Conservation (phyloP, 2,888 invertebrate genomes). For the Unio pictorum region DNA sequence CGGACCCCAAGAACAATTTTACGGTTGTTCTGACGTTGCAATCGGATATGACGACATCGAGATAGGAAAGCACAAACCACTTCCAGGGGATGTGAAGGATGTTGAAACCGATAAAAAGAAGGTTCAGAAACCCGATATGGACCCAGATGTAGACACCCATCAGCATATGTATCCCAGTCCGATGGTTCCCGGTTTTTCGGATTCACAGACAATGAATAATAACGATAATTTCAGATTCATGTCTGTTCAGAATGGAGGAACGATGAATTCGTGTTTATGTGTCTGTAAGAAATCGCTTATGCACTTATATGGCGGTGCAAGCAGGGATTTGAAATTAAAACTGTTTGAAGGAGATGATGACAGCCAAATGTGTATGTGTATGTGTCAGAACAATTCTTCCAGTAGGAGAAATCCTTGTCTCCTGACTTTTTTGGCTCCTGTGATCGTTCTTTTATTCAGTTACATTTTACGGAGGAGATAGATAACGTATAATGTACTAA, state of each 20-base stretch:
- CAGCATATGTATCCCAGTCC: slow-evolving; percentile 4
- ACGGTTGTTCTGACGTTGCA: slow-evolving; percentile 61
- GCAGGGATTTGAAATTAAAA: slow-evolving; percentile 20
- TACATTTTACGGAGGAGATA: no score
- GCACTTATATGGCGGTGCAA: slow-evolving; percentile 18
- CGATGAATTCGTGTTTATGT: slow-evolving; percentile 37
- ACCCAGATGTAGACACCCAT: background rate
- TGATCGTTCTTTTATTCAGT: no score
- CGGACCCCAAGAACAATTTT: slow-evolving; percentile 62
- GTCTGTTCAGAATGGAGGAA: slow-evolving; percentile 27
- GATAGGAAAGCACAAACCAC: slow-evolving; percentile 24
- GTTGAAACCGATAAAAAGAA: slow-evolving; percentile 15
- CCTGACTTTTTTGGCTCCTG: no score
- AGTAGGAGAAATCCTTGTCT: no score
- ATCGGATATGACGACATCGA: slow-evolving; percentile 51
- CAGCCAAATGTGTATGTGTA: slow-evolving; percentile 41
- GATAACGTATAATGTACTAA: no score
- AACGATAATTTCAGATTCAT: slow-evolving; percentile 28
- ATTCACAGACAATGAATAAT: slow-evolving; percentile 13
- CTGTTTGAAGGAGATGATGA: slow-evolving; percentile 30
- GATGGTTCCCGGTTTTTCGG: slow-evolving; percentile 8
- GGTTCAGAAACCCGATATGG: background rate
- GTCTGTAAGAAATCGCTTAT: slow-evolving; percentile 33
- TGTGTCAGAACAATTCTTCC: slow-evolving; percentile 24
- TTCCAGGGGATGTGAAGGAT: slow-evolving; percentile 29